Evolutionary conservation across 2,113 vertebrate genomes (phyloP), one percentile per base, ranked within the genome.

Genomic region (Tiliqua scincoides): DNA sequence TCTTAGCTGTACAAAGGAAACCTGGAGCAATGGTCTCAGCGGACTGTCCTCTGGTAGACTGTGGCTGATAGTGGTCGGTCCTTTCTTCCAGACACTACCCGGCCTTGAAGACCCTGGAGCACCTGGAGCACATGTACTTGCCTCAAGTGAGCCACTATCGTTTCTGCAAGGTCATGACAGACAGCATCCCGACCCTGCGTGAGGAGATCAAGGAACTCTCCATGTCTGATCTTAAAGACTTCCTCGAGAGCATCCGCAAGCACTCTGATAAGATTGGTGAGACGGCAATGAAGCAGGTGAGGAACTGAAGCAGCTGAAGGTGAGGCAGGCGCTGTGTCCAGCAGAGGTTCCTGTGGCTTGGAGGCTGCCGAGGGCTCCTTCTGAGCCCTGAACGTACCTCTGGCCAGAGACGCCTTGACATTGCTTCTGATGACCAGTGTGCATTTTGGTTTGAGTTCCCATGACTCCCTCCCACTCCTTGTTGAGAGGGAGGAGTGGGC

Each of bases 191-290:
- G 0, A 96, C 95, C 17, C 96, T 99, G 81, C 97, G 98, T 2
- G 93, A 96, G 0, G 98, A 98, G 91, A 99, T 99, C 94, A 96
- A 97, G 27, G 99, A 99, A 61, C 97, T 98, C 25, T 99, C 99
- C 93, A 99, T 99, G 98, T 97, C 97, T 1, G 98, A 99, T 93
- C 98, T 99, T 61, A 97, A 98, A 89, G 99, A 99, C 93, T 99
- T 99, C 95, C 95, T 99, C 97, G 99, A 99, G 96, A 99, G 98
- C 90, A 99, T 99, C 95, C 98, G 99, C 43, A 99, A 99, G 86
- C 99, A 99, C 96, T 99, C 99, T 0, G 98, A 99, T 93, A 98
- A 97, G 95, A 99, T 99, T 1, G 99, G 99, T 11, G 98, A 99
- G 97, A 97, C 97, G 0, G 98, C 99, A n/a, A 98, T 99, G 96